Evolutionary conservation across 2,113 vertebrate species (phyloP).

Genomic region (Gila orcuttii): DNA sequence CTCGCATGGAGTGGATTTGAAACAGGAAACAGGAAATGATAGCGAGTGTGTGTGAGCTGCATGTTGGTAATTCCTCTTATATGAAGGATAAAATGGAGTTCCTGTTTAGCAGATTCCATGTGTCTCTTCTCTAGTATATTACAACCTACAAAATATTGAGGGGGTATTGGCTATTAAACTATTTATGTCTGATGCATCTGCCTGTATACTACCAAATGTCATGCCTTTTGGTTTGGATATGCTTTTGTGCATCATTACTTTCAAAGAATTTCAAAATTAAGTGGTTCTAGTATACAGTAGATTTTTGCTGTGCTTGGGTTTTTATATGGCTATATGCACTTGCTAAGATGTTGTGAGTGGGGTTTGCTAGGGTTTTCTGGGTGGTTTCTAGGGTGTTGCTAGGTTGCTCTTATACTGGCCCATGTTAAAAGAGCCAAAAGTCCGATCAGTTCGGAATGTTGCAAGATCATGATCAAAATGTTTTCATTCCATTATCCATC

Average conservation of each 20-base stretch:
- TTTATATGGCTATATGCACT: neutral
- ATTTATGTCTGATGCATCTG: neutral
- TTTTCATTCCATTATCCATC: neutral
- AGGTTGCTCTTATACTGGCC: neutral
- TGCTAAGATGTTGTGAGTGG: neutral
- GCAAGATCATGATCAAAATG: neutral
- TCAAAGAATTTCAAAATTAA: too few species aligned
- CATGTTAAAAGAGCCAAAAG: neutral
- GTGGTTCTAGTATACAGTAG: too few species aligned
- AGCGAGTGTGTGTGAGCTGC: slow-evolving; percentile 37
- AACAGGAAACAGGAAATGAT: slow-evolving; percentile 64
- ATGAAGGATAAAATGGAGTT: slow-evolving; percentile 55
- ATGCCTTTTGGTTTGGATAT: neutral
- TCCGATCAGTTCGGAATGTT: neutral
- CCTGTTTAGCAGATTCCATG: neutral
- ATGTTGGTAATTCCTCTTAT: slow-evolving; percentile 61
- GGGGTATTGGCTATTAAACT: neutral
- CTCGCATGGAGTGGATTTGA: slow-evolving; percentile 1
- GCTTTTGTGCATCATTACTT: neutral
- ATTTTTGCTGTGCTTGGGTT: too few species aligned
- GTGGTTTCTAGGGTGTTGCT: neutral
- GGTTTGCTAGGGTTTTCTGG: neutral
- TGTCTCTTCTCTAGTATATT: neutral
- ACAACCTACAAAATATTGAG: neutral
- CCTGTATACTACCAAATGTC: neutral